Evolutionary conservation across 2,797 vertebrate genomes (phyloP), one percentile per base, ranked within the genome.

Genomic region (Cossypha polioptera): DNA sequence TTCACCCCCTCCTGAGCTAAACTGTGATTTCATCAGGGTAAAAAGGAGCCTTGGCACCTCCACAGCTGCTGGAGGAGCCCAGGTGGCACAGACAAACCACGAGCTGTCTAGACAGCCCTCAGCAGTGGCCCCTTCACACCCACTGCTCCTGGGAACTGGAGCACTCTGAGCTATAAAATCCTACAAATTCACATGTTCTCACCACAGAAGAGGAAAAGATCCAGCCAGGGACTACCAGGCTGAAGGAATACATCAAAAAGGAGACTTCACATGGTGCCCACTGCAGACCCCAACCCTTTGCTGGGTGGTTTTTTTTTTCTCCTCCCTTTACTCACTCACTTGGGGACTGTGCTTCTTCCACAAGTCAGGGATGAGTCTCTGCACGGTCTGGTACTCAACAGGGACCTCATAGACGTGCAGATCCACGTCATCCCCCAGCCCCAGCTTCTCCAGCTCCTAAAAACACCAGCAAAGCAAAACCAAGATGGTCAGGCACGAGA

Each of bases 331-430:
- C 78, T 89, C 84, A 92, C 91, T 98, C 94, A 99, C 99, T 98
- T 99, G 98, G 0, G 99, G 99, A 36, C 98, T 98, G 95, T 99
- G 98, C 59, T 98, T 98, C 91, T 98, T 98, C 99, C 99, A 99
- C 40, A 99, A 83, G 1, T 98, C 98, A 0, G 99, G 99, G 16
- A 99, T 98, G 43, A 99, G 98, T 10, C 93, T 97, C 96, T 99
- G 98, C 33, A 99, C 99, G 0, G 98, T 98, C 96, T 98, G 96
- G 92, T 99, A 99, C 91, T 99, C 99, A 9, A 99, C 99, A 1
- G 99, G 99, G 47, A 99, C 98, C 96, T 99, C 99, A 2, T 98
- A 98, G 87, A 99, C 98, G 1, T 98, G 97, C 33, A 99, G 98
- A 65, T 99, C 98, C 65, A 99, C 98, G 0, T 97, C 97, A 8